Percentiles rank a stretch among this genome's conserved stretches.
Evolutionary conservation across 2,113 vertebrate species (phyloP).

Genomic region (Entelurus aequoreus): DNA sequence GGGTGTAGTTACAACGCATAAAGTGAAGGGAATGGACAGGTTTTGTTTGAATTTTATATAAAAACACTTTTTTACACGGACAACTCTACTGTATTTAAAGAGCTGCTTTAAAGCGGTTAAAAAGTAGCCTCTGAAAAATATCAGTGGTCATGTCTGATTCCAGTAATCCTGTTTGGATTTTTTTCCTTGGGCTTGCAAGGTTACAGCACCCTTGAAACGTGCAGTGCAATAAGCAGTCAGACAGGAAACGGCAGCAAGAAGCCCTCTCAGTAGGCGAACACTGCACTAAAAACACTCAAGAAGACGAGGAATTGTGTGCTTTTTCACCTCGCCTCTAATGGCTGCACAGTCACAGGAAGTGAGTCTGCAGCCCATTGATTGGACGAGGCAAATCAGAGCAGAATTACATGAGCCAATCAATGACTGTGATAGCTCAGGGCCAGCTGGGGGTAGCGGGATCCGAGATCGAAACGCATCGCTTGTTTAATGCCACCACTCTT

Average conservation of each 20-base stretch:
- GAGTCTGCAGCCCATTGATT: conserved; percentile 62
- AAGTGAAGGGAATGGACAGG: no score
- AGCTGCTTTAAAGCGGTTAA: no score
- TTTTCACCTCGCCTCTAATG: conserved; percentile 47
- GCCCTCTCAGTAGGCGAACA: neutral
- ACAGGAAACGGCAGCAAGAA: neutral
- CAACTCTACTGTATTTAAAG: no score
- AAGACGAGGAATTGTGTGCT: conserved; percentile 17
- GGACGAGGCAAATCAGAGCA: conserved; percentile 59
- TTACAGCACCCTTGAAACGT: conserved; percentile 1
- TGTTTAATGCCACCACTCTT: conserved; percentile 17
- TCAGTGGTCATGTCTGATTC: neutral
- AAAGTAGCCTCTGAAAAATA: no score
- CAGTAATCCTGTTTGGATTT: neutral
- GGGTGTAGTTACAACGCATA: no score
- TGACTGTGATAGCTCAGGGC: conserved; percentile 58
- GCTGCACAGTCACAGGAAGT: conserved; percentile 53
- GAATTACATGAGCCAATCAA: conserved; percentile 69
- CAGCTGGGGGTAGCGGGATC: conserved; percentile 40
- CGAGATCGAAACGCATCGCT: conserved; percentile 50
- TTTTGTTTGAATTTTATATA: no score
- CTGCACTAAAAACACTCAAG: neutral
- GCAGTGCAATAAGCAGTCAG: neutral
- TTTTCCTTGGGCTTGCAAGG: conserved; percentile 8
- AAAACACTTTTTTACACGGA: no score